Evolutionary conservation across 2,113 vertebrate genomes (phyloP), one percentile per base, ranked within the genome.

Genomic region (Salvelinus alpinus): DNA sequence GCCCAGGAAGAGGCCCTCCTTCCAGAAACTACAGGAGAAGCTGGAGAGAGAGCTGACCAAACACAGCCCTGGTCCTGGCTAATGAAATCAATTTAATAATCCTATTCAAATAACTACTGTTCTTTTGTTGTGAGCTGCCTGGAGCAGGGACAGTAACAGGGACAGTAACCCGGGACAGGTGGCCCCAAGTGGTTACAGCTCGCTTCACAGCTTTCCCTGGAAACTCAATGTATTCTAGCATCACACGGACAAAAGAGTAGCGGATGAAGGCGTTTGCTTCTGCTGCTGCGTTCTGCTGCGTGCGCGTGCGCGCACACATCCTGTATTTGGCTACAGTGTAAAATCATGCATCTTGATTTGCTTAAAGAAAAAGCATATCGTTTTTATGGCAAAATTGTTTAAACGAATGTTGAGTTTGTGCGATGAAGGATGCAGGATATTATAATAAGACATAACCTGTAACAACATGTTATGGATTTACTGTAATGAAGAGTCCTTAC

Each of bases 11-110:
- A 90, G 96, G 51, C 96, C 97, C 0, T 84, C 95, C 31, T 99
- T 99, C 85, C 92, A 92, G 83, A 98, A 96, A 62, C 90, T 99
- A 72, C 91, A 77, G 0, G 95, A 95, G 78, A 95, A 93, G 86
- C 91, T 98, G 70, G 94, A 95, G 72, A 87, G 85, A 72, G 93
- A 95, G 84, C 84, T 87, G 72, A 16, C 31, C 29, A 84, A 84
- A 78, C 16, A 24, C 3, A 70, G 68, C 22, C 64, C 62, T 0
- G 20, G 68, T n/a, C 64, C 62, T 0, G 20, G 34, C 70, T 4
- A 0, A 7, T 64, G 60, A 64, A 11, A 2, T 64, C n/a, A 25
- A 22, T 54, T 54, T 18, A 14, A 14, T 54, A 54, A 54, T 54
- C 51, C 38, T 44, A 44, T 44, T 44, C 51, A 18, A 54, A 54